Evolutionary conservation across 2,797 vertebrate genomes (phyloP).

Genomic region (Cossypha heuglini): DNA sequence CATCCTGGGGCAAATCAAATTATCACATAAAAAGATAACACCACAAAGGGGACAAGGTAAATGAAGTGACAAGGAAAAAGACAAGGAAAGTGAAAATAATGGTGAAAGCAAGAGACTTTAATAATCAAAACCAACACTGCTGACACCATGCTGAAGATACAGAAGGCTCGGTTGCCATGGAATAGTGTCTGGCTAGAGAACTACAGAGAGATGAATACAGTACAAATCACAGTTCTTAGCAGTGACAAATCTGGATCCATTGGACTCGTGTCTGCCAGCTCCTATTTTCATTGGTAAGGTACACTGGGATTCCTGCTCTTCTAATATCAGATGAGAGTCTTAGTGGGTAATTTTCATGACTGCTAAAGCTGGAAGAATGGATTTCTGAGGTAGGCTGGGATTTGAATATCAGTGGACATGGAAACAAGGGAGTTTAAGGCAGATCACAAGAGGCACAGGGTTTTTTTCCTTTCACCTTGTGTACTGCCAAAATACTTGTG

Average conservation of each 20-base stretch:
- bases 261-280: neutral
- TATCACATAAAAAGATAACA: constrained; percentile 13
- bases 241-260: neutral
- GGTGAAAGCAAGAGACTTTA: constrained; percentile 35
- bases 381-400: constrained; percentile 48
- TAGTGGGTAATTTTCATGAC: neutral
- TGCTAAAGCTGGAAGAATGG: neutral
- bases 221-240: neutral
- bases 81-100: constrained; percentile 17
- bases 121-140: constrained; percentile 4
- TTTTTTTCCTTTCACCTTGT: neutral
- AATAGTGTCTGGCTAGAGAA: neutral
- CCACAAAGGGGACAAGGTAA: constrained; percentile 11
- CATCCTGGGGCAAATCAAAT: neutral
- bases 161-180: neutral
- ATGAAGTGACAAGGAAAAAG: constrained; percentile 21
- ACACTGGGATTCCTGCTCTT: neutral
- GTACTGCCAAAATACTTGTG: neutral
- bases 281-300: neutral
- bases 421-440: neutral
- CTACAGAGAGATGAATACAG: neutral
- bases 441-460: neutral
- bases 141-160: neutral
- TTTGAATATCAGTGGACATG: neutral
- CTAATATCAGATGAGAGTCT: neutral